A percentile compares a stretch with the other conserved stretches of the same genome.
Conservation (phyloP, 2,888 invertebrate species). For the Pasiphila rectangulata region DNA sequence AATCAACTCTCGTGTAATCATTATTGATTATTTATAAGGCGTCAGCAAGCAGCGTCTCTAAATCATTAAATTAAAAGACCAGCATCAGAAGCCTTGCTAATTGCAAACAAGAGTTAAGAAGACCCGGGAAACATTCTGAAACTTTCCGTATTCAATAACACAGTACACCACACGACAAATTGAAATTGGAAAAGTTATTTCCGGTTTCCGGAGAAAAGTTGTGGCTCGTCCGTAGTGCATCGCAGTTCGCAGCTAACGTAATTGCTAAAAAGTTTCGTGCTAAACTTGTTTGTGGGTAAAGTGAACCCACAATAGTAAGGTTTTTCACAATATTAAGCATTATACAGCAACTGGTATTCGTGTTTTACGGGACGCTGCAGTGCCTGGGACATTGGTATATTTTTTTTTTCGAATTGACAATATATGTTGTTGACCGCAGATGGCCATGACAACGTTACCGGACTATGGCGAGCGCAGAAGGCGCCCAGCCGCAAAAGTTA, state of each 20-base stretch:
- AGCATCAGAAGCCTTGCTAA: slow-evolving; percentile 5
- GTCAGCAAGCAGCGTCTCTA: not conserved
- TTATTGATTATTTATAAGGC: too few relatives aligned
- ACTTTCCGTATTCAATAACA: slow-evolving; percentile 36
- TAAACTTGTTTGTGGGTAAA: not conserved
- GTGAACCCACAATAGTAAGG: too few relatives aligned
- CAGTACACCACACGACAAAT: slow-evolving; percentile 38
- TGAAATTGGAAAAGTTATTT: slow-evolving; percentile 42
- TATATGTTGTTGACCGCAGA: too few relatives aligned
- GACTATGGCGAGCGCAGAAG: too few relatives aligned
- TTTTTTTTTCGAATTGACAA: too few relatives aligned
- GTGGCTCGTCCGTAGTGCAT: slow-evolving; percentile 20
- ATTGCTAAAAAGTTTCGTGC: slow-evolving; percentile 9
- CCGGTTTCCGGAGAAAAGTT: slow-evolving; percentile 21
- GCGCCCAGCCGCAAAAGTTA: too few relatives aligned
- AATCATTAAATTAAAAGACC: not conserved
- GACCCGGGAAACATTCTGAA: slow-evolving; percentile 25
- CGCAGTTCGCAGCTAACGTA: slow-evolving; percentile 15
- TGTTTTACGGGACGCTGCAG: too few relatives aligned
- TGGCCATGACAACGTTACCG: too few relatives aligned
- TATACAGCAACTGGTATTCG: too few relatives aligned
- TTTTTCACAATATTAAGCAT: too few relatives aligned
- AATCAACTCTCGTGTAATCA: too few relatives aligned
- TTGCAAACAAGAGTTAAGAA: slow-evolving; percentile 14
- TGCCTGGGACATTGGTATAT: too few relatives aligned